phyloP scores from a whole-genome alignment of 2,888 invertebrate species.

The Troides oblongomaculatus region DNA sequence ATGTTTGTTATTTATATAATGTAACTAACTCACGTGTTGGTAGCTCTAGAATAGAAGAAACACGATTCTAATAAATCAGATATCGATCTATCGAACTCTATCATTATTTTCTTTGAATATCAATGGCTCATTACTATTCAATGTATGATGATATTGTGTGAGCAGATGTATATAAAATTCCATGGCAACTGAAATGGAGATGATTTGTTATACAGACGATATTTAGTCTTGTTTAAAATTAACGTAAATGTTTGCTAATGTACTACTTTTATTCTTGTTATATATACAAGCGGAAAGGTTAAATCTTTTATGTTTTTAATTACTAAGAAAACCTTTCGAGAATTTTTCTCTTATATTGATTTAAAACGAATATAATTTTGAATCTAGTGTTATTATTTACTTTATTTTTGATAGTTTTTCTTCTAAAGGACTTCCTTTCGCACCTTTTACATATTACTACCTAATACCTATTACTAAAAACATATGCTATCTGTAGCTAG shows the following conservation, averaged over 20 bases:
- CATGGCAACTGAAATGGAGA: not conserved
- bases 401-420: no score
- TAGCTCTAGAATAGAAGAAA: not conserved
- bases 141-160: conserved; percentile 45
- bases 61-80: conserved; percentile 36
- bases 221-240: not conserved
- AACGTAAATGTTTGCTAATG: not conserved
- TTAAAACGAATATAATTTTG: not conserved
- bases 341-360: not conserved
- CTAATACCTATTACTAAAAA: no score
- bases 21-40: not conserved
- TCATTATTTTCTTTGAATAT: conserved; percentile 58
- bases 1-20: not conserved
- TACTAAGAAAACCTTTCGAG: no score
- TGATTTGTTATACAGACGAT: not conserved
- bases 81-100: conserved; percentile 62
- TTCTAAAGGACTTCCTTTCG: no score
- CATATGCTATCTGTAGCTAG: no score
- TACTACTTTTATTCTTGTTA: not conserved
- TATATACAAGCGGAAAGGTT: not conserved
- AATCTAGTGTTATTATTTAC: not conserved
- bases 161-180: conserved; percentile 38
- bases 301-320: not conserved
- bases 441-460: no score
- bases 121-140: conserved; percentile 61